A percentile compares a stretch with the other conserved stretches of the same genome.
Evolutionary conservation across 2,113 vertebrate species (phyloP).

Genomic region (Ellobius talpinus): DNA sequence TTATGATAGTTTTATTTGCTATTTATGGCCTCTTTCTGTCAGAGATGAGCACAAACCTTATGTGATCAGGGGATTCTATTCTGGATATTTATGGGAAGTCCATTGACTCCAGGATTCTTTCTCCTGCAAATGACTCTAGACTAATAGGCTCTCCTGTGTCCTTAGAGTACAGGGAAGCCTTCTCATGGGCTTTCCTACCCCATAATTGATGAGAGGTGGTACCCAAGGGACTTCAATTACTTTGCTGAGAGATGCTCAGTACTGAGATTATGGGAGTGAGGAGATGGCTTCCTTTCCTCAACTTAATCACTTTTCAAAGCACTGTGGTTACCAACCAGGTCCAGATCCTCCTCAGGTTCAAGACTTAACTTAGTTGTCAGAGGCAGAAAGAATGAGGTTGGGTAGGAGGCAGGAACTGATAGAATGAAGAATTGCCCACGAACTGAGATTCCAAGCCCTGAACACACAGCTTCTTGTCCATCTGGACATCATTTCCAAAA

Average conservation of each 20-base stretch:
- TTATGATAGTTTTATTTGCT: neutral
- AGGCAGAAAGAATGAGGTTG: neutral
- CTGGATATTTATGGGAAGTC: neutral
- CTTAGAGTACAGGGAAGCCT: neutral
- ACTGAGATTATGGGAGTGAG: neutral
- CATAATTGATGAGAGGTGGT: neutral
- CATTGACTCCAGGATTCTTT: neutral
- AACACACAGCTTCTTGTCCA: neutral
- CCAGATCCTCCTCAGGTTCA: neutral
- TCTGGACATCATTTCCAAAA: neutral
- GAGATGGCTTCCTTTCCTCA: neutral
- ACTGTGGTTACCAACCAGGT: neutral
- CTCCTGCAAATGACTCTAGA: neutral
- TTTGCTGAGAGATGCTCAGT: neutral
- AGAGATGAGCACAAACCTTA: neutral
- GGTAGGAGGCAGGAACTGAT: neutral
- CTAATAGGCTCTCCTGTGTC: neutral
- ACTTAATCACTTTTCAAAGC: neutral
- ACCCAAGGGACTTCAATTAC: neutral
- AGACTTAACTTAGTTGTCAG: neutral
- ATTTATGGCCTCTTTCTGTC: neutral
- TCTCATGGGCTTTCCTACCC: neutral
- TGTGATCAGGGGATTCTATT: neutral
- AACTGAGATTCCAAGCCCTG: neutral
- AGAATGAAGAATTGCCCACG: neutral